A percentile compares a stretch with the other conserved stretches of the same genome.
Evolutionary conservation across 2,797 vertebrate species (phyloP).

Genomic region (Lithobates pipiens): DNA sequence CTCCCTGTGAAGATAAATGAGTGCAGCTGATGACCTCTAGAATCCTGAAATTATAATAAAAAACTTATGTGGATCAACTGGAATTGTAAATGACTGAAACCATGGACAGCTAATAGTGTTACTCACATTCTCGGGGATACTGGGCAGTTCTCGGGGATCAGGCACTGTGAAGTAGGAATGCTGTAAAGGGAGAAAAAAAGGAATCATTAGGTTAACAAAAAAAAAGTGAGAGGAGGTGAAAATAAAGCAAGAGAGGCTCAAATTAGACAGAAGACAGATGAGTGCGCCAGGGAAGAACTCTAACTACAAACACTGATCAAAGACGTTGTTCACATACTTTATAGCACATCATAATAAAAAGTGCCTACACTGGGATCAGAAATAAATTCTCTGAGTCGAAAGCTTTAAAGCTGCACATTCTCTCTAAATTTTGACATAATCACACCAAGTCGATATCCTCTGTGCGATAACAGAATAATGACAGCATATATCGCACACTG

Average conservation of each 20-base stretch:
- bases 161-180: conserved; percentile 97
- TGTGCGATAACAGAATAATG: too few relatives aligned
- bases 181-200: conserved; percentile 72
- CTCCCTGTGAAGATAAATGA: conserved; percentile 30
- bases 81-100: not conserved
- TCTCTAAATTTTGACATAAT: not conserved
- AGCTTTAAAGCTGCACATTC: not conserved
- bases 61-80: conserved; percentile 52
- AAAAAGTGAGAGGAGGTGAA: not conserved
- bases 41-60: conserved; percentile 61
- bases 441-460: too few relatives aligned
- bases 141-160: conserved; percentile 90
- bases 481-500: too few relatives aligned
- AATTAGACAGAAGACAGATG: conserved; percentile 11
- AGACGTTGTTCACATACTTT: conserved; percentile 51
- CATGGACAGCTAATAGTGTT: not conserved
- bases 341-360: conserved; percentile 37
- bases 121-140: conserved; percentile 98
- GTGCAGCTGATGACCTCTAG: conserved; percentile 18
- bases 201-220: conserved; percentile 35
- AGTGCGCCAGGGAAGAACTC: conserved; percentile 46
- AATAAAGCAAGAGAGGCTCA: conserved; percentile 6
- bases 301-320: conserved; percentile 58
- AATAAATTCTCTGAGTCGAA: conserved; percentile 12
- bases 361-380: not conserved